Evolutionary conservation across 1,140 invertebrate species (phyloP), one percentile per base, ranked within the genome.

Genomic region (Scylla paramamosain): DNA sequence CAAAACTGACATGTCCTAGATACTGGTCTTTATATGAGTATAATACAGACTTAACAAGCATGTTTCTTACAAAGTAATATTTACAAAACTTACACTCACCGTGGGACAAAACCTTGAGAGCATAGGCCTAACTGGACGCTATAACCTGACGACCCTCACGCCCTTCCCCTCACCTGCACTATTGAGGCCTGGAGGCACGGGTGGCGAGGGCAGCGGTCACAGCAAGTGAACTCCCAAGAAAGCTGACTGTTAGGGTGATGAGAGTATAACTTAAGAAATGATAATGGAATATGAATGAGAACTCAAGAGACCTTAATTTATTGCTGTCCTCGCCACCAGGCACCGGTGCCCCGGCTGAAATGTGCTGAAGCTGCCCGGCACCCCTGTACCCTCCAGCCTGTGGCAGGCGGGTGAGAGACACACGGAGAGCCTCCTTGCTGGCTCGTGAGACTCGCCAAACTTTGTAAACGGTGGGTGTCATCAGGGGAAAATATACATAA

Each of bases 41-140:
- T 95, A 95, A 93, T 95, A 95, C 94, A 95, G 94, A 95, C 94
- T 95, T 95, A 95, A 95, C 94, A 95, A 95, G 94, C 94, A 92
- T 95, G 86, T 95, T 95, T 95, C 94, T 95, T 95, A 95, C 94
- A 95, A 95, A 95, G 94, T 95, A 95, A 92, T 95, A 95, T 95
- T 92, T 95, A 95, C 94, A 95, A 95, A 95, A 92, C 94, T 95
- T 95, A 77, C 84, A 91, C 94, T 87, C 94, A 95, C 94, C 94
- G 83, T 95, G 94, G 94, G 94, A 95, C 84, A 95, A 93, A 95
- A 95, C 84, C 91, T 92, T 95, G 94, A 95, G 90, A 95, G 94
- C 94, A 92, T 95, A 95, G 91, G 92, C 94, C 91, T 92, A 95
- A 95, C 84, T 95, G 94, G 94, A 95, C 94, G 94, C 94, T 95